phyloP scores from a whole-genome alignment of 2,113 vertebrate species.

The Mus pahari region DNA sequence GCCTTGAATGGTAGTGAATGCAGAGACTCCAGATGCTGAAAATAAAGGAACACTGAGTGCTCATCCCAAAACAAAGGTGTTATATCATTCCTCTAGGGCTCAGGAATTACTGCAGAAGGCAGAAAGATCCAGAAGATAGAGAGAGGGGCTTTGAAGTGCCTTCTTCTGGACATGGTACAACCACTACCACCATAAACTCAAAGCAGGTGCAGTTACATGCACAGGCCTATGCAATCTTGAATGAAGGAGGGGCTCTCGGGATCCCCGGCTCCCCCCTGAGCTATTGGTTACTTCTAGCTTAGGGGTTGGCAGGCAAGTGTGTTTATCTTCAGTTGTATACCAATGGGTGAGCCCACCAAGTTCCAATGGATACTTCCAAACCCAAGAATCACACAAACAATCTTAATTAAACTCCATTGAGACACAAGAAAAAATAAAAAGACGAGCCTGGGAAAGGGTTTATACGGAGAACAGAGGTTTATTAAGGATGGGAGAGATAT shows the following conservation, averaged over 20 bases:
- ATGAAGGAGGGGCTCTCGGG: neutral
- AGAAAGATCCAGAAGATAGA: neutral
- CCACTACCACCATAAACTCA: neutral
- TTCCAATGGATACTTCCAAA: neutral
- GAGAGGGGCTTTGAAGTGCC: neutral
- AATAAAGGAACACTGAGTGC: neutral
- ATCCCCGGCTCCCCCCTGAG: neutral
- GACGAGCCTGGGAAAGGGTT: neutral
- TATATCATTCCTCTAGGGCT: neutral
- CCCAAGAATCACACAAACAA: neutral
- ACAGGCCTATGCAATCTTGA: neutral
- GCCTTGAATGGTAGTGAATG: neutral
- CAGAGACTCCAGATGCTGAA: neutral
- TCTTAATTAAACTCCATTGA: neutral
- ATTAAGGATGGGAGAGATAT: neutral
- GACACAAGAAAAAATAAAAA: neutral
- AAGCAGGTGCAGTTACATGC: no score
- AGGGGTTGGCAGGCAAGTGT: no score
- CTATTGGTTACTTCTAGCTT: neutral
- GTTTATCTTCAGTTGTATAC: neutral
- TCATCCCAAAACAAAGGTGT: neutral
- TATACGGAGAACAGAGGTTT: neutral
- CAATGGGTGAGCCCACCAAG: neutral
- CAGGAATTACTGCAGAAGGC: neutral
- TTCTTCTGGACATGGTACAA: neutral